phyloP scores from a whole-genome alignment of 2,797 vertebrate species.

The Eulemur albifrons region DNA sequence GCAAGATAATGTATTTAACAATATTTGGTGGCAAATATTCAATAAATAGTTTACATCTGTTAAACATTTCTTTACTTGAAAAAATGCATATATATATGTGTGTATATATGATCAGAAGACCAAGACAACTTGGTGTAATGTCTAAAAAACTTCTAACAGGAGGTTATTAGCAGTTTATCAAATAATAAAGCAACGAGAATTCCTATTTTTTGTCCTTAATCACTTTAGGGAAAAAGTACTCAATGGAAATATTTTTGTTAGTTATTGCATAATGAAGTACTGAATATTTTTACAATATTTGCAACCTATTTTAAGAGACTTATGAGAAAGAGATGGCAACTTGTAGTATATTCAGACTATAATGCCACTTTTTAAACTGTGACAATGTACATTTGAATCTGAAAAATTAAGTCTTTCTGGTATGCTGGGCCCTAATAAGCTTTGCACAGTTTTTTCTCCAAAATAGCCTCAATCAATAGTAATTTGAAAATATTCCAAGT shows the following conservation, averaged over 20 bases:
- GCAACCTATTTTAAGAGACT: slow-evolving; percentile 44
- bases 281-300: slow-evolving; percentile 63
- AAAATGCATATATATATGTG: slow-evolving; percentile 75
- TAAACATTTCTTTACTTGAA: slow-evolving; percentile 81
- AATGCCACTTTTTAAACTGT: slow-evolving; percentile 45
- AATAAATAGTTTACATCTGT: slow-evolving; percentile 97
- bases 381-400: background rate
- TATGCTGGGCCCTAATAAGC: slow-evolving; percentile 24
- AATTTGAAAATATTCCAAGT: slow-evolving; percentile 42
- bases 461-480: slow-evolving; percentile 51
- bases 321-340: background rate
- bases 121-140: slow-evolving; percentile 59
- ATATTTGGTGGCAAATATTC: slow-evolving; percentile 96
- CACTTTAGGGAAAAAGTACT: slow-evolving; percentile 60
- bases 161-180: slow-evolving; percentile 61
- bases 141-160: slow-evolving; percentile 65
- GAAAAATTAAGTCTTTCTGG: slow-evolving; percentile 21
- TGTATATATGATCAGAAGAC: slow-evolving; percentile 64
- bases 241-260: slow-evolving; percentile 60
- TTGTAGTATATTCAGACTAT: slow-evolving; percentile 37
- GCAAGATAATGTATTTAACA: slow-evolving; percentile 97
- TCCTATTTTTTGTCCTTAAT: slow-evolving; percentile 65
- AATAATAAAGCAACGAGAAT: slow-evolving; percentile 68
- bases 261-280: slow-evolving; percentile 41
- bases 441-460: background rate